Evolutionary conservation across 2,113 vertebrate species (phyloP), one percentile per base, ranked within the genome.

Genomic region (Eleginops maclovinus): DNA sequence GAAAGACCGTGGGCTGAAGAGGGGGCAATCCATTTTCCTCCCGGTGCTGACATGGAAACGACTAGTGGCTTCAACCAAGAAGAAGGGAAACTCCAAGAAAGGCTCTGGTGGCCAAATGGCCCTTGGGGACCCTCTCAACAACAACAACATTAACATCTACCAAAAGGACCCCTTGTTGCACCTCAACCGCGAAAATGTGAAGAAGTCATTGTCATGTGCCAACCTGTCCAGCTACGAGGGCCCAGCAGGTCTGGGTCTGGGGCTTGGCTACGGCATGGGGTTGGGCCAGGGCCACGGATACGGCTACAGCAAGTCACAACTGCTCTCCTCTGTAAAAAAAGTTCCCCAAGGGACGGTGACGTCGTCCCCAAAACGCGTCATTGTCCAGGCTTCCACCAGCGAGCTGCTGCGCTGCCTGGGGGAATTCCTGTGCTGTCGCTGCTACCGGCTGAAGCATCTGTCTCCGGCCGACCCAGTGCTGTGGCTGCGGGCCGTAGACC

Each of bases 361-460:
- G 0, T 62, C 94, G 1, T 95, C 95, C 3, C 95, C 95, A 0
- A 94, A 94, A 69, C 92, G 95, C 0, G 93, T 96, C n/a, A 93
- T 96, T 11, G 95, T 96, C n/a, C 95, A 96, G 87, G 95, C 95
- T 0, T 96, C 95, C 72, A 96, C 95, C 70, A 95, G 95, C 24
- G 96, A 96, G 91, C 94, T 96, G 0, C 90, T 96, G 17, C 94
- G 95, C 60, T 96, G 96, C 74, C 87, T 96, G 50, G 95, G 95
- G 0, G 93, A 95, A 69, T 96, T 96, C 90, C 90, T 96, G 43
- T 95, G 96, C 53, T 87, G 92, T 1, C 94, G 96, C 72, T 96
- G 95, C 77, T 95, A 95, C 88, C 93, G 93, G 1, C 93, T 96
- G 19, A 95, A 95, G 89, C 94, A 91, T 8, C 91, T 96, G 40